Evolutionary conservation across 2,113 vertebrate species (phyloP).

Genomic region (Apaloderma vittatum): DNA sequence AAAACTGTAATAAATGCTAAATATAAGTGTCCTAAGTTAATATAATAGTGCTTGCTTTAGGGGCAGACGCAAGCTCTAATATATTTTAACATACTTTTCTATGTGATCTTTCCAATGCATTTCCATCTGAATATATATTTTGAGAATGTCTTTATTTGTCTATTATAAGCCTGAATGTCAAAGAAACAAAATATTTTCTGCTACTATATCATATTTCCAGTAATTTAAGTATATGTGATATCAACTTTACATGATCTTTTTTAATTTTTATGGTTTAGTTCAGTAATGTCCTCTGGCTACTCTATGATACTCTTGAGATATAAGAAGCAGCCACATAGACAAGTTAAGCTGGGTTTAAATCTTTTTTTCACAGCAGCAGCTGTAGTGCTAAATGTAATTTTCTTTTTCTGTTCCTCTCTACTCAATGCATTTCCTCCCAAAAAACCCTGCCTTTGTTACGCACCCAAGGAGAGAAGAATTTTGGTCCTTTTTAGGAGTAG

Average conservation of each 20-base stretch:
- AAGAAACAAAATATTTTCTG: neutral
- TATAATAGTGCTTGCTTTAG: neutral
- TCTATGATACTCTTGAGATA: neutral
- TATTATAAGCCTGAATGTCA: neutral
- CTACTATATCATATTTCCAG: neutral
- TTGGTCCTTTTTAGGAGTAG: neutral
- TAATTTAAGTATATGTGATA: neutral
- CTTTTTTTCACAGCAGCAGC: neutral
- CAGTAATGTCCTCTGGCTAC: neutral
- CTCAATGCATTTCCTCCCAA: neutral
- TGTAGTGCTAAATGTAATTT: neutral
- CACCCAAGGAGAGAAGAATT: neutral
- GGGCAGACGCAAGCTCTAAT: neutral
- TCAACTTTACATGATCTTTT: neutral
- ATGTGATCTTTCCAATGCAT: neutral
- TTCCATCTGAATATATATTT: neutral
- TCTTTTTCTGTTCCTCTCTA: neutral
- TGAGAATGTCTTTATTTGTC: neutral
- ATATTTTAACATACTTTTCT: neutral
- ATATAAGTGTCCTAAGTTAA: neutral
- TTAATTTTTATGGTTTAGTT: neutral
- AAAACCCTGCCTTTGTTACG: neutral
- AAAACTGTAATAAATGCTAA: neutral
- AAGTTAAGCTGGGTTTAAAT: neutral
- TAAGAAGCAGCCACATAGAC: neutral